Base-by-base conservation (phyloP, 2,113 vertebrate genomes). In the Syrrhaptes paradoxus region DNA sequence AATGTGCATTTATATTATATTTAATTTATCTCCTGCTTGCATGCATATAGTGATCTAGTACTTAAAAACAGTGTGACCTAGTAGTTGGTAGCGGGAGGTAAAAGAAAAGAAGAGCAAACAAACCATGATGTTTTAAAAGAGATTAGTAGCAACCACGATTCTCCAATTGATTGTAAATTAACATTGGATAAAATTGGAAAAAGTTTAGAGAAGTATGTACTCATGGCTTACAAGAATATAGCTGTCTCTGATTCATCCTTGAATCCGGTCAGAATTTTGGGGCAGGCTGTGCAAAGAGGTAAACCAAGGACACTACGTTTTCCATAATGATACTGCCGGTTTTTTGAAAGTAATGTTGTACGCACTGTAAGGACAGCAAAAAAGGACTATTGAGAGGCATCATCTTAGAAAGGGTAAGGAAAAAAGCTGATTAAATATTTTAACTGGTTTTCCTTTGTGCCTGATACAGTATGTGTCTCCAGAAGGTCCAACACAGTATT, bases 1-100 rank as follows among this genome's bases (percentile, higher is more conserved):
- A 95, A 94, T 93, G 83, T 96, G 91, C 89, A 89, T 96, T 88
- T 96, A 87, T 93, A 95, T 90, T 88, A 74, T 95, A 96, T 93
- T 84, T 85, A 90, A 95, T 91, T 83, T 89, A 77, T 94, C 88
- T 93, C 83, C 61, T 92, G 73, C 83, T 89, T 87, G 63, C 76
- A 75, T 46, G 55, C 36, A 32, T 81, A n/a, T 81, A 74, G 80
- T 93, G 65, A 75, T 87, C 76, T 90, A 46, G 31, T 65, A 38
- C 57, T 88, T 92, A 72, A 59, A 57, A 80, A 79, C 63, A 66
- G 52, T 36, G 22, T 77, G 87, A 92, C 77, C 72, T 68, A 25
- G 52, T 45, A 45, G 68, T 72, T 92, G 41, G 70, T 77, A 85
- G 63, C 18, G 3, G 86, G 89, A 85, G 28, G 59, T 80, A 76